phyloP scores from a whole-genome alignment of 2,888 invertebrate species.

The Stratiomys singularior region DNA sequence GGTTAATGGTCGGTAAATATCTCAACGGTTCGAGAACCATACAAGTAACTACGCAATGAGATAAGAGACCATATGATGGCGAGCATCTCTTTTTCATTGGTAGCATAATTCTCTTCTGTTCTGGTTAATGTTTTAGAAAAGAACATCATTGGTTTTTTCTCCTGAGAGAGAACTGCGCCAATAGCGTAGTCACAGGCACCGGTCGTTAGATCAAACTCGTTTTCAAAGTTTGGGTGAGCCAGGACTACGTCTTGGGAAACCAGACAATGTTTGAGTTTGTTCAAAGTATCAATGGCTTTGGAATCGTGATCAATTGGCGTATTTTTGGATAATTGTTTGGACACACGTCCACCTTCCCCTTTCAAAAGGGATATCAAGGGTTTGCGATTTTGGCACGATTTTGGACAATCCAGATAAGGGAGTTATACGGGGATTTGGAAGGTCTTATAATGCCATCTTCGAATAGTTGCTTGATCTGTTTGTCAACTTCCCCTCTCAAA shows the following conservation, averaged over 20 bases:
- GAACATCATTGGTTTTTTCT: background rate
- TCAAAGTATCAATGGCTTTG: background rate
- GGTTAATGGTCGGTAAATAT: background rate
- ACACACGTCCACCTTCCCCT: background rate
- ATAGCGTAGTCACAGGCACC: background rate
- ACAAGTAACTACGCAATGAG: background rate
- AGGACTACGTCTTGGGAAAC: background rate
- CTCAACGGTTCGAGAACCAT: background rate
- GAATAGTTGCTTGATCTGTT: too few relatives aligned
- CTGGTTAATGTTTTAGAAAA: background rate
- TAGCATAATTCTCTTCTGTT: background rate
- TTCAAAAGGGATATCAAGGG: background rate
- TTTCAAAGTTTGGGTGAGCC: background rate
- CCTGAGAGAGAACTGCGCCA: background rate
- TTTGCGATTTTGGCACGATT: background rate
- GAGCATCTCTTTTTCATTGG: background rate
- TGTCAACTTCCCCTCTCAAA: too few relatives aligned
- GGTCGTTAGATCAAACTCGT: background rate
- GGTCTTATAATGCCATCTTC: too few relatives aligned
- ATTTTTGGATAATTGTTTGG: background rate
- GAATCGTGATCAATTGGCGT: background rate
- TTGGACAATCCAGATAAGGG: too few relatives aligned
- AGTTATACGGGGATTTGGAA: too few relatives aligned
- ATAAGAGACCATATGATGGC: background rate
- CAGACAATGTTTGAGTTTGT: background rate